phyloP scores from a whole-genome alignment of 2,113 vertebrate species.

The Microtus oregoni region DNA sequence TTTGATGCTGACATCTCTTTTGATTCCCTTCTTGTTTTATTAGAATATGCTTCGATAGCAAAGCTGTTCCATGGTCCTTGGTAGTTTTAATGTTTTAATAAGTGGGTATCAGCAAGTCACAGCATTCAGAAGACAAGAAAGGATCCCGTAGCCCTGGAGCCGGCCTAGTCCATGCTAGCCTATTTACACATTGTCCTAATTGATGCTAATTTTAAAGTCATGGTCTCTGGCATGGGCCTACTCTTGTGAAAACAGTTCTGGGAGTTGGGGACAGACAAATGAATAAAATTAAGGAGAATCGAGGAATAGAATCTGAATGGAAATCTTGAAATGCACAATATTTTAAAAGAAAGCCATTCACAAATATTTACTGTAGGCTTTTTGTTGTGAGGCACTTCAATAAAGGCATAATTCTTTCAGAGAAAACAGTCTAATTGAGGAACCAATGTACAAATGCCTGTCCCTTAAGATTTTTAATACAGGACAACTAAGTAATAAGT shows the following conservation, averaged over 20 bases:
- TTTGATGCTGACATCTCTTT: slow-evolving; percentile 54
- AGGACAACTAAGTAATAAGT: slow-evolving; percentile 6
- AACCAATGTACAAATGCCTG: not conserved
- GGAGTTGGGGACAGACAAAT: not conserved
- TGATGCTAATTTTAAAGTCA: slow-evolving; percentile 59
- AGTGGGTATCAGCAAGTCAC: slow-evolving; percentile 30
- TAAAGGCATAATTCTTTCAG: not conserved
- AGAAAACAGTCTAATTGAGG: not conserved
- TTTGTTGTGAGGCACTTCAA: not conserved
- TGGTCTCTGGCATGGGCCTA: not conserved
- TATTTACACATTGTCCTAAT: slow-evolving; percentile 51
- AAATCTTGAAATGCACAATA: not conserved
- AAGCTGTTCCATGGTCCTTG: not conserved
- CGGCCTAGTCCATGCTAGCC: not conserved
- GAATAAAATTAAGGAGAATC: slow-evolving; percentile 35
- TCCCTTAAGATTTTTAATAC: not conserved
- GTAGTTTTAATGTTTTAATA: slow-evolving; percentile 67
- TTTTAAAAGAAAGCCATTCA: slow-evolving; percentile 52
- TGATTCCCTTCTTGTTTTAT: slow-evolving; percentile 64
- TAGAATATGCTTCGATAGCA: slow-evolving; percentile 60
- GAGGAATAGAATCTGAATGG: not conserved
- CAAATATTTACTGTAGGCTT: slow-evolving; percentile 4
- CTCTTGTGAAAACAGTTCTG: slow-evolving; percentile 14
- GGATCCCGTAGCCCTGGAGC: not conserved
- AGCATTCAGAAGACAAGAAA: not conserved